A percentile compares a stretch with the other conserved stretches of the same genome.
These are phyloP conservation scores for Pithys albifrons DNA, from an alignment of 2,113 vertebrate species.

Conservation along the genomic window DNA sequence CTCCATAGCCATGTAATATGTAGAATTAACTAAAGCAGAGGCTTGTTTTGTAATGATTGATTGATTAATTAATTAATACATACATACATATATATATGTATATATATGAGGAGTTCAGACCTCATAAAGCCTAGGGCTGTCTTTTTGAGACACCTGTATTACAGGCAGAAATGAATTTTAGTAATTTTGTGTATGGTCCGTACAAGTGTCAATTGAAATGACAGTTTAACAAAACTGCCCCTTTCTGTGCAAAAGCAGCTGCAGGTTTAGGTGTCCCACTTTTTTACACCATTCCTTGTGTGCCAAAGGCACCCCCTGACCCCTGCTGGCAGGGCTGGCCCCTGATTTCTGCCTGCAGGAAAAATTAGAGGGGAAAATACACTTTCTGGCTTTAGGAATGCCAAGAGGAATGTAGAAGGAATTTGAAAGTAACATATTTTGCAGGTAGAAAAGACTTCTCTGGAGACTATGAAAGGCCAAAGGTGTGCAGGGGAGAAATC, in stretches of 20 bases:
- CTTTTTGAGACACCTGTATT: not conserved
- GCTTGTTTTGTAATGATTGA: rapidly evolving
- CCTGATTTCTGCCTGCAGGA: not conserved
- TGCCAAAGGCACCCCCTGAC: not conserved
- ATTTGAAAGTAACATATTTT: not conserved
- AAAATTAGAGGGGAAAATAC: not conserved
- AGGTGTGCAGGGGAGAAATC: not conserved
- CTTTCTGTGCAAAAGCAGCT: not conserved
- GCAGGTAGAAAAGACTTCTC: not conserved
- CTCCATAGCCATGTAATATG: rapidly evolving
- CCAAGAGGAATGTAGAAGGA: not conserved
- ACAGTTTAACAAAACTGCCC: not conserved
- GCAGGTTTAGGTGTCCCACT: not conserved
- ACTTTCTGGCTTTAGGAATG: not conserved
- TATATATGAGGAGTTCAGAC: not conserved
- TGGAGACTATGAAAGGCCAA: not conserved
- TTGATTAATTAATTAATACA: not conserved
- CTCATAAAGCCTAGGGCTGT: not conserved
- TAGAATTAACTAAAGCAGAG: not conserved
- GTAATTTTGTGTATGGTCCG: not conserved
- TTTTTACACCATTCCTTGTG: not conserved
- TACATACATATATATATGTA: too few relatives aligned
- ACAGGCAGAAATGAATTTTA: not conserved
- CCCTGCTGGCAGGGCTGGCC: conserved; percentile 4
- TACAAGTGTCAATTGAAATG: not conserved